Base-by-base conservation (phyloP, 2,888 invertebrate species). In the Drosophila pseudotalamancana region DNA sequence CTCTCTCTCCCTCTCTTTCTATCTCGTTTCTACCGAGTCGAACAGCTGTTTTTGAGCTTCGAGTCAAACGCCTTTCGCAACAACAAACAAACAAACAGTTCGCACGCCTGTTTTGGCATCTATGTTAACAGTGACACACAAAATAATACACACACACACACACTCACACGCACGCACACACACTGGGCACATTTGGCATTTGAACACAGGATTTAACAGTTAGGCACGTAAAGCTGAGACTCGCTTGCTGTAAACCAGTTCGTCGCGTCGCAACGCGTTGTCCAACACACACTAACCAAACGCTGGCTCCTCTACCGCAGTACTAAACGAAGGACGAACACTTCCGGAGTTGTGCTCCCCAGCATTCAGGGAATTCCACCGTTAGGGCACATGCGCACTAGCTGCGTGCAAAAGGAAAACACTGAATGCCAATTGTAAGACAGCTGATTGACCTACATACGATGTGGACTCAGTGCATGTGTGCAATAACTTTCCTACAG, bases 371-470 rank as follows among this genome's bases (percentile, higher is more conserved):
- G 50, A 70, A 56, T 39, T 34, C 8, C 8, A 27, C 16, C 12
- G 46, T 60, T 68, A 16, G 78, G 83, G 72, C 77, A 87, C 87
- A 88, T 88, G 87, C 87, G 87, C 87, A 69, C 21, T n/a, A n/a
- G n/a, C n/a, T 59, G 45, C 14, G 6, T 9, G 40, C n/a, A n/a
- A n/a, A n/a, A n/a, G n/a, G n/a, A n/a, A n/a, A n/a, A n/a, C n/a
- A 32, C 37, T 14, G 48, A 19, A 12, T 60, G 70, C 14, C 71
- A 67, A 34, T n/a, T 27, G 11, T 62, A 53, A 88, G 82, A 88
- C 86, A 88, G 86, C 86, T 86, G 88, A 65, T 85, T 79, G 73
- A 85, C 76, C 87, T 75, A 77, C 85, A 81, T 81, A 23, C 54
- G 59, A 43, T 1, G 1, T 14, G 14, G 42, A 6, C 29, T 29